Evolutionary conservation across 2,797 vertebrate species (phyloP).

Genomic region (Enteromius radiatus): DNA sequence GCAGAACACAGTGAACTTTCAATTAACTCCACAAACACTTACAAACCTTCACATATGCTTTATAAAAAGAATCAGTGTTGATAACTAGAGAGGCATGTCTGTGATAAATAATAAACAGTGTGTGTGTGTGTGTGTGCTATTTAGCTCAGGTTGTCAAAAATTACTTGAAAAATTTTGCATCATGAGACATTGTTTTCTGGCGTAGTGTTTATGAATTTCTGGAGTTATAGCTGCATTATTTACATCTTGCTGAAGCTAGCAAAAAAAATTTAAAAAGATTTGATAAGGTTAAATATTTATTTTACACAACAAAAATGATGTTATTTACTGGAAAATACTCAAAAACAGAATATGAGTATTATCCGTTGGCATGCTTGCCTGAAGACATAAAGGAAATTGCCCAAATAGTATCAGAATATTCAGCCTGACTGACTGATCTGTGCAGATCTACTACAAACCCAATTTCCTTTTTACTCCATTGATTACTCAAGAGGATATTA

Average conservation of each 20-base stretch:
- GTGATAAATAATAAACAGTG: neutral
- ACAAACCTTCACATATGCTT: neutral
- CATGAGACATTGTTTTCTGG: neutral
- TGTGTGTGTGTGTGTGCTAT: neutral
- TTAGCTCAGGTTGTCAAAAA: neutral
- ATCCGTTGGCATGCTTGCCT: neutral
- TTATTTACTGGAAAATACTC: neutral
- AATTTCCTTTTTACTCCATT: neutral
- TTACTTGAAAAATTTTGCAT: neutral
- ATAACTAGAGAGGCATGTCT: neutral
- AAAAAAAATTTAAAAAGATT: too few species aligned
- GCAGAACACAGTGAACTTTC: constrained; percentile 2
- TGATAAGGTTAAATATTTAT: neutral
- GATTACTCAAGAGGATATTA: neutral
- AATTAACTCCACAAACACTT: neutral
- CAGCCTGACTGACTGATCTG: neutral
- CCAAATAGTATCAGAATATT: neutral
- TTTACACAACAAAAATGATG: neutral
- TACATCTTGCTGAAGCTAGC: neutral
- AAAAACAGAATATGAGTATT: constrained; percentile 18
- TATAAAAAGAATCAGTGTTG: constrained; percentile 15
- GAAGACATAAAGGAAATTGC: neutral
- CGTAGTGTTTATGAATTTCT: neutral
- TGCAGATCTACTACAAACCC: neutral
- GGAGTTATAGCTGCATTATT: neutral